Percentiles rank a stretch among this genome's conserved stretches.
Evolutionary conservation across 2,113 vertebrate genomes (phyloP).

Genomic region (Pseudolaguvia tuberculata): DNA sequence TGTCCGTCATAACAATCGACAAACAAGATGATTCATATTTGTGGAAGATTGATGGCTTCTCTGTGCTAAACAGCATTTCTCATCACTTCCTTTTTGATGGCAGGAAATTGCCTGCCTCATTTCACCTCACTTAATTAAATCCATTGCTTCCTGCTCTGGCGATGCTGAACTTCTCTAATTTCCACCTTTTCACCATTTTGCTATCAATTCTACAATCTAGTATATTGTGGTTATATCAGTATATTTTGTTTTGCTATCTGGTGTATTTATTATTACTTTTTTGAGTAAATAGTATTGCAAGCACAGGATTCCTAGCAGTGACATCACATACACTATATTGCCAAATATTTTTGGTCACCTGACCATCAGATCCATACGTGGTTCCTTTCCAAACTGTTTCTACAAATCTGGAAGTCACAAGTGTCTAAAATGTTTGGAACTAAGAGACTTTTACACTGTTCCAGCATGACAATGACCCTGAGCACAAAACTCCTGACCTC

Average conservation of each 20-base stretch:
- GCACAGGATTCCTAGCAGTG: no score
- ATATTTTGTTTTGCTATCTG: neutral
- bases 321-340: no score
- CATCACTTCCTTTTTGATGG: conserved; percentile 5
- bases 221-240: neutral
- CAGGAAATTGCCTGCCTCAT: conserved; percentile 25
- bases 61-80: conserved; percentile 10
- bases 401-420: no score
- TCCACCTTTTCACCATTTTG: neutral
- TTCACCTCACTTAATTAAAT: conserved; percentile 5
- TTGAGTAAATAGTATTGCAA: no score
- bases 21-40: neutral
- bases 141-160: neutral
- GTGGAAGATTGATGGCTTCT: conserved; percentile 15
- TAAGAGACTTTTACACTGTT: no score
- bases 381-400: no score
- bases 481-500: no score
- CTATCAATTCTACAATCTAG: neutral
- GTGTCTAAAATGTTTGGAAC: no score
- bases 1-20: neutral
- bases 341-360: no score
- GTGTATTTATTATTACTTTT: no score
- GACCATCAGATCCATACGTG: no score
- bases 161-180: neutral
- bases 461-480: no score